Conservation (phyloP, 2,113 vertebrate genomes). For the Symphodus melops region DNA sequence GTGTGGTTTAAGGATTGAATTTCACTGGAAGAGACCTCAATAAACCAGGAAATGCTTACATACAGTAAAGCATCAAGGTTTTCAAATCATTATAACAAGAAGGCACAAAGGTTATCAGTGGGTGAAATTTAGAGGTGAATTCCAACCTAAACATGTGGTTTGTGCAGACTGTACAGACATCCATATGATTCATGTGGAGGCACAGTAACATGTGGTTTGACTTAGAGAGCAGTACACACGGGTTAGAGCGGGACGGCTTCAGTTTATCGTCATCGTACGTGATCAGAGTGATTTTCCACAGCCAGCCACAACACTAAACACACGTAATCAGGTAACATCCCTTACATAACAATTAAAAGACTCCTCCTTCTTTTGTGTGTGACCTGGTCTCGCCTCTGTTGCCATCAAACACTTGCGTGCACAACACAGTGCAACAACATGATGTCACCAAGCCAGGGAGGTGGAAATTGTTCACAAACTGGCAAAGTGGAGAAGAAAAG, state of each 20-base stretch:
- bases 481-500: slow-evolving; percentile 48
- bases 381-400: slow-evolving; percentile 13
- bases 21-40: slow-evolving; percentile 27
- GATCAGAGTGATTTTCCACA: slow-evolving; percentile 25
- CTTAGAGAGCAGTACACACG: slow-evolving; percentile 51
- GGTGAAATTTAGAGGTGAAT: slow-evolving; percentile 51
- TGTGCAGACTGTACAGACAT: slow-evolving; percentile 54
- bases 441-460: slow-evolving; percentile 55
- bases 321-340: slow-evolving; percentile 26
- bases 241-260: slow-evolving; percentile 39
- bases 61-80: slow-evolving; percentile 47
- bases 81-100: slow-evolving; percentile 33
- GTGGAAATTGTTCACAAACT: slow-evolving; percentile 61
- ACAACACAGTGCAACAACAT: slow-evolving; percentile 13
- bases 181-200: slow-evolving; percentile 50
- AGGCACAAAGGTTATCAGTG: slow-evolving; percentile 35
- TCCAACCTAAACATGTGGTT: slow-evolving; percentile 70
- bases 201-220: slow-evolving; percentile 58
- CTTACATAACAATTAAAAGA: slow-evolving; percentile 21
- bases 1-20: slow-evolving; percentile 44
- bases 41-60: slow-evolving; percentile 35
- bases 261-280: slow-evolving; percentile 49
- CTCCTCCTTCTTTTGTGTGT: slow-evolving; percentile 15
- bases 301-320: slow-evolving; percentile 52
- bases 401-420: slow-evolving; percentile 27